Evolutionary conservation across 2,113 vertebrate genomes (phyloP), one percentile per base, ranked within the genome.

Genomic region (Brachirus orientalis): DNA sequence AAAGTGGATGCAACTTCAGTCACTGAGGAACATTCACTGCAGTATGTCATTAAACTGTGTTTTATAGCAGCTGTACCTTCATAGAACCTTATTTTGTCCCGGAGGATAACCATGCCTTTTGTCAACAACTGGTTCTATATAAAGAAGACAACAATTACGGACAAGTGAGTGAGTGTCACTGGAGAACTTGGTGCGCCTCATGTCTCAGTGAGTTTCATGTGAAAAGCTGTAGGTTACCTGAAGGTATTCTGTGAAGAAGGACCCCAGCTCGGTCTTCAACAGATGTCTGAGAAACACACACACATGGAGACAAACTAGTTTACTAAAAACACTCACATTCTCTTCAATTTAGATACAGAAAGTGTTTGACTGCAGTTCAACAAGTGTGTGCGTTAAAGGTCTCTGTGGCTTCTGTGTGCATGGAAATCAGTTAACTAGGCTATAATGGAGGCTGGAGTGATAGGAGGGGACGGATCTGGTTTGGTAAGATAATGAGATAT

Each of bases 31-130:
- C n/a, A n/a, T n/a, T n/a, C n/a, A n/a, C 14, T 2, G 16, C 12
- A 13, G 45, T 5, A 10, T 12, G 3, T 28, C 33, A 48, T 54
- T 3, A 36, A 10, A 36, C 33, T 12, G 4, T 9, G 6, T 13
- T 7, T 20, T 0, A 46, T 10, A 33, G 2, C 52, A 33, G 9
- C 19, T 17, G 1, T 90, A 97, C 98, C 98, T 95, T 99, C 98
- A 17, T 99, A 99, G 91, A 98, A 98, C 18, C 94, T 88, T 77
- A 99, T 98, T 88, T 98, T 99, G 92, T 99, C 97, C 55, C 97
- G 91, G 0, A 99, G 95, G 80, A 99, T 99, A 69, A 99, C 96
- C 98, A 99, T 99, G 86, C 98, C 98, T 89, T 99, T 99, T 0
- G 97, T 99, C 52, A 99, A 94, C 82, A 99, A 87, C 88, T 99